Percentiles rank a stretch among this genome's conserved stretches.
phyloP scores from a whole-genome alignment of 2,888 invertebrate species.

The Exocentrus adspersus region DNA sequence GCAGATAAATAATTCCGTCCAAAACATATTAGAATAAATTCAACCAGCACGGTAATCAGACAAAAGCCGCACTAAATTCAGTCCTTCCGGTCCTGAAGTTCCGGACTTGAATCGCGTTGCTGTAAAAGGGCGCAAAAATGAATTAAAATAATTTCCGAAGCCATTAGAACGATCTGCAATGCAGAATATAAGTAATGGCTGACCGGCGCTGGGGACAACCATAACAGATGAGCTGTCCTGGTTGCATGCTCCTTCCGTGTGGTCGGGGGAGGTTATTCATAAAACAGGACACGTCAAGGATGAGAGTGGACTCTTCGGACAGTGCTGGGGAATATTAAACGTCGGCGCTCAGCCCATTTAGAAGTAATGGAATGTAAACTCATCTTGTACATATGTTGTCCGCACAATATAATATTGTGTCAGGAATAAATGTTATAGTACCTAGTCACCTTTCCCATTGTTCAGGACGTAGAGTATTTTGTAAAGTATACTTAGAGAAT shows the following conservation, averaged over 20 bases:
- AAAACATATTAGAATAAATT: no score
- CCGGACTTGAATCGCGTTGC: neutral
- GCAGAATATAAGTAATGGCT: conserved; percentile 28
- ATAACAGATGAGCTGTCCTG: conserved; percentile 28
- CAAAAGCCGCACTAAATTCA: neutral
- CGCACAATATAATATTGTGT: no score
- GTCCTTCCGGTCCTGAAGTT: neutral
- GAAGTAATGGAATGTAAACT: no score
- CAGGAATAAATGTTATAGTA: no score
- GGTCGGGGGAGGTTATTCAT: conserved; percentile 23
- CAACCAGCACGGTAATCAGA: neutral
- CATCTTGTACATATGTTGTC: no score
- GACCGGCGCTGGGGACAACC: conserved; percentile 21
- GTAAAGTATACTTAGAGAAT: no score
- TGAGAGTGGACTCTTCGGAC: neutral
- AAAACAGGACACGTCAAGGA: conserved; percentile 28
- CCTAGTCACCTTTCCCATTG: no score
- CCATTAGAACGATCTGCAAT: conserved; percentile 26
- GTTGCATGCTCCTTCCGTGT: conserved; percentile 13
- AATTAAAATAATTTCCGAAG: conserved; percentile 25
- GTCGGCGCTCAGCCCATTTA: conserved; percentile 2
- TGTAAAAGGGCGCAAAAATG: conserved; percentile 2
- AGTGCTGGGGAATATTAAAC: conserved; percentile 18
- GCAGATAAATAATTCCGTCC: neutral
- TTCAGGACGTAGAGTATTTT: no score